Evolutionary conservation across 1,140 invertebrate species (phyloP).

Genomic region (Colletes gigas): DNA sequence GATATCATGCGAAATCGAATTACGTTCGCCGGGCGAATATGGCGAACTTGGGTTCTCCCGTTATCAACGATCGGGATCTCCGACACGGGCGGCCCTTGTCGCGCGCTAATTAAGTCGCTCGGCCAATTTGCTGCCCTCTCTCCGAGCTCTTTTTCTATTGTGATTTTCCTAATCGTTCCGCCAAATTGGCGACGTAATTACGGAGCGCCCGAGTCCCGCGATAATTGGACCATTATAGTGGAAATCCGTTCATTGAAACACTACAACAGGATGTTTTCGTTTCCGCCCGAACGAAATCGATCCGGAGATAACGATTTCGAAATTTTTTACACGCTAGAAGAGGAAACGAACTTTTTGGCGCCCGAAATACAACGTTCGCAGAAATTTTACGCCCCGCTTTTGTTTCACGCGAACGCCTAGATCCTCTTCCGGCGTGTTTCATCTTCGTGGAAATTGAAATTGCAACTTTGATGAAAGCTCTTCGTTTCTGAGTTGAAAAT

Average conservation of each 20-base stretch:
- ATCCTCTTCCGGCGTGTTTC: background rate
- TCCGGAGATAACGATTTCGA: too few species aligned
- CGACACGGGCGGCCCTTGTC: background rate
- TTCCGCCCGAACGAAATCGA: too few species aligned
- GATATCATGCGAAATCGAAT: slow-evolving; percentile 10
- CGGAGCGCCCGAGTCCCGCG: too few species aligned
- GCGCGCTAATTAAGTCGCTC: background rate
- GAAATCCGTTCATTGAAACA: too few species aligned
- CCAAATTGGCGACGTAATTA: too few species aligned
- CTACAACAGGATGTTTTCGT: too few species aligned
- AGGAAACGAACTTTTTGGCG: background rate
- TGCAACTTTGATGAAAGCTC: slow-evolving; percentile 20
- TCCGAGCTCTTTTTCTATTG: background rate
- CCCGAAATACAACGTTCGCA: too few species aligned
- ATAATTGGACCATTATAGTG: too few species aligned
- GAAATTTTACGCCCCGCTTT: too few species aligned
- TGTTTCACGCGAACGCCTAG: too few species aligned
- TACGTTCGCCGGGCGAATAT: background rate
- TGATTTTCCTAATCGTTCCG: background rate
- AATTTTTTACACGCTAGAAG: too few species aligned
- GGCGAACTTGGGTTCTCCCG: too few species aligned
- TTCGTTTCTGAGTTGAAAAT: slow-evolving; percentile 6
- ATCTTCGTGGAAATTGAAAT: slow-evolving; percentile 19
- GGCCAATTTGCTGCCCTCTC: background rate
- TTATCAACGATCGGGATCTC: background rate